Evolutionary conservation across 2,888 invertebrate genomes (phyloP), one percentile per base, ranked within the genome.

Genomic region (Euplexia lucipara): DNA sequence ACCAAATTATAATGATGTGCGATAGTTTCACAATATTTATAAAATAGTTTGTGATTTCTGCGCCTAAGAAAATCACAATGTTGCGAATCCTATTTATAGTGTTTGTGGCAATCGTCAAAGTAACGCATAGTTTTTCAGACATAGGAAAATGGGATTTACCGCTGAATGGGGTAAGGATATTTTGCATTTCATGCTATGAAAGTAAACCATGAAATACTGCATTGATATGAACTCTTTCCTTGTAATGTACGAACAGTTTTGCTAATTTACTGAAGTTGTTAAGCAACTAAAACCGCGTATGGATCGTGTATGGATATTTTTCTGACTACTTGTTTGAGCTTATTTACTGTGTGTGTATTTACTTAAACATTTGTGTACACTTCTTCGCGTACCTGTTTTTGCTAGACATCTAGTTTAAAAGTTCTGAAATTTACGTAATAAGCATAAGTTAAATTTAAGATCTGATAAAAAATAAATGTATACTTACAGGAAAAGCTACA

Each of bases 91-190:
- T 92, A 82, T 71, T 92, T 82, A 61, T 93, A 75, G 78, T 92
- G 73, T 82, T 90, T 77, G 79, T 91, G 79, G 74, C 86, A 57
- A 69, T 91, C 70, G 76, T 90, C 69, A 88, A 89, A 86, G 84
- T 89, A 79, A 86, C 90, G 67, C 84, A 88, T 75, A 88, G 95
- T 79, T 94, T 96, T 90, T 96, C 96, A 37, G 96, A 96, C 88
- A 95, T 96, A 78, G 97, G 97, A 83, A 96, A 96, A 95, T 97
- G 97, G 96, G 96, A 96, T 89, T 96, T 96, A 83, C 93, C 95
- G 78, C 88, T 97, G 75, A 96, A 92, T 76, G 94, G 95, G 91
- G 96, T 96, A 86, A 91, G 91, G 71, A 69, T 54, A 48, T 64
- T 26, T 47, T 54, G 10, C 14, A 34, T 44, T 63, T 56, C 4